Conservation (phyloP, 2,113 vertebrate species). For the Ornithorhynchus anatinus region DNA sequence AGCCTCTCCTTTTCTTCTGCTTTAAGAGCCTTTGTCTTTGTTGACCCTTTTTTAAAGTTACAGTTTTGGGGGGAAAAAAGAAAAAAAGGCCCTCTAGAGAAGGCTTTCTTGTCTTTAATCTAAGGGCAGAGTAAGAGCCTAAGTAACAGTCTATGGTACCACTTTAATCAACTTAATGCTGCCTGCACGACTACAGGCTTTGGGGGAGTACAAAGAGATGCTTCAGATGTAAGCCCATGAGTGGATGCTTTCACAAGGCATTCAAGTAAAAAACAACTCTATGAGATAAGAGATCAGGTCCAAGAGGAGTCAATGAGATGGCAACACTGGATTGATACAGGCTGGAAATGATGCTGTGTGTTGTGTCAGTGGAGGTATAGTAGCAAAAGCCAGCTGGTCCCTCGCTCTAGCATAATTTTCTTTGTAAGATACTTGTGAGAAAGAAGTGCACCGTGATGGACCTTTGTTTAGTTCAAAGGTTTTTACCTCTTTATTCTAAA, state of each 20-base stretch:
- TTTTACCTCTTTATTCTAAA: constrained; percentile 95
- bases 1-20: constrained; percentile 85
- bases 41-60: constrained; percentile 91
- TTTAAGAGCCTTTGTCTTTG: constrained; percentile 85
- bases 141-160: constrained; percentile 77
- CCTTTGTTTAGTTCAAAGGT: constrained; percentile 99
- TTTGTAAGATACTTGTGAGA: constrained; percentile 83
- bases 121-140: constrained; percentile 84
- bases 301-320: constrained; percentile 66
- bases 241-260: constrained; percentile 78
- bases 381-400: constrained; percentile 77
- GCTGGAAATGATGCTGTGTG: constrained; percentile 77
- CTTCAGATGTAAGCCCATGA: constrained; percentile 79
- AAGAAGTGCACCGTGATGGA: constrained; percentile 85
- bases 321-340: constrained; percentile 66
- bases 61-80: constrained; percentile 65
- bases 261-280: constrained; percentile 70
- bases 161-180: constrained; percentile 99
- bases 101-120: constrained; percentile 90
- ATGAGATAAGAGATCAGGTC: constrained; percentile 71
- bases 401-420: constrained; percentile 72
- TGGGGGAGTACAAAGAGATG: constrained; percentile 86
- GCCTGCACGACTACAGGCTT: constrained; percentile 76
- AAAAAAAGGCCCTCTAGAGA: constrained; percentile 67
- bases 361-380: constrained; percentile 71